A percentile compares a stretch with the other conserved stretches of the same genome.
These are phyloP conservation scores for Ageneiosus marmoratus DNA, from an alignment of 2,113 vertebrate species.

Conservation along the genomic window DNA sequence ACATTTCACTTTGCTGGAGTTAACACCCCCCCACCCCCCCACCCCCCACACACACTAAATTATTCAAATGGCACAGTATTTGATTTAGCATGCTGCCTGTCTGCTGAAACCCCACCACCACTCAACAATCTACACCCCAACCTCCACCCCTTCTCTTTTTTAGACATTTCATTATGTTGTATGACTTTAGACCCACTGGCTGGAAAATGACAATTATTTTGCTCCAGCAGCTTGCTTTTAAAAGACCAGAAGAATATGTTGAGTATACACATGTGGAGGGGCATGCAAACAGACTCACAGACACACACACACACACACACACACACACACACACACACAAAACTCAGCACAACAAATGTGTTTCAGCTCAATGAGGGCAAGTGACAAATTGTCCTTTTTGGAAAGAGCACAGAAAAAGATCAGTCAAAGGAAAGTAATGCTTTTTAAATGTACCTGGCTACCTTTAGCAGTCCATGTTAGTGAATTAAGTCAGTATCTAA, in stretches of 20 bases:
- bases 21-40: conserved; percentile 23
- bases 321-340: conserved; percentile 36
- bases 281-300: no score
- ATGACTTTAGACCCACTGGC: conserved; percentile 81
- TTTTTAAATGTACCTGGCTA: conserved; percentile 73
- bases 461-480: conserved; percentile 65
- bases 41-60: conserved; percentile 67
- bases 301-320: conserved; percentile 37
- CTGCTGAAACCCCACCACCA: conserved; percentile 60
- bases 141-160: conserved; percentile 56
- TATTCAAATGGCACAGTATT: conserved; percentile 80
- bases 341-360: conserved; percentile 52
- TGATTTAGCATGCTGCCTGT: conserved; percentile 79
- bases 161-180: conserved; percentile 82
- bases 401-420: conserved; percentile 68
- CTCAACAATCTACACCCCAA: background rate
- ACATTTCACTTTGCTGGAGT: conserved; percentile 69
- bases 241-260: conserved; percentile 72
- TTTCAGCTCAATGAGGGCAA: conserved; percentile 51
- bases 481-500: conserved; percentile 76
- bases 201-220: conserved; percentile 84
- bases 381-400: conserved; percentile 64
- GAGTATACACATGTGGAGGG: conserved; percentile 63
- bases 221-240: conserved; percentile 80
- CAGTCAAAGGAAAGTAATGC: conserved; percentile 70